Conservation (phyloP, 2,113 vertebrate genomes). For the Tricholaema leucomelas region DNA sequence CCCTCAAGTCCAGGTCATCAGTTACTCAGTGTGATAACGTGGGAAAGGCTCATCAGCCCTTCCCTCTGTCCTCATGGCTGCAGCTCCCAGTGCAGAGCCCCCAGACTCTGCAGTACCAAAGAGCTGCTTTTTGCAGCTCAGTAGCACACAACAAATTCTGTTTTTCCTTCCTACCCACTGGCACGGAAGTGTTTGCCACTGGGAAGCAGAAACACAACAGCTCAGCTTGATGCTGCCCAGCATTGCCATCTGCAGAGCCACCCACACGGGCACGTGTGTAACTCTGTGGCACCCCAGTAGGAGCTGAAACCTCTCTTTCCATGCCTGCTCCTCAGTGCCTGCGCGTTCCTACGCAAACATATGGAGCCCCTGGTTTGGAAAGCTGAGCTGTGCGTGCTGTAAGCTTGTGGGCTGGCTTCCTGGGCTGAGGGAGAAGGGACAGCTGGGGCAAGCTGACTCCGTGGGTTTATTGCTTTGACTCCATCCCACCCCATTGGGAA, state of each 20-base stretch:
- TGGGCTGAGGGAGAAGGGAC: neutral
- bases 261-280: accelerated
- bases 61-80: too few relatives aligned
- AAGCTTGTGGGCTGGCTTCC: neutral
- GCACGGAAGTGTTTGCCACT: accelerated
- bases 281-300: neutral
- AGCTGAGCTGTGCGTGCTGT: neutral
- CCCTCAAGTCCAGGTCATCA: accelerated
- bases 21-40: accelerated
- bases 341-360: neutral
- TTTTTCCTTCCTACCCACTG: neutral
- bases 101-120: neutral
- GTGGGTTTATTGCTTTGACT: neutral
- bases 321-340: neutral
- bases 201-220: neutral
- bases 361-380: neutral
- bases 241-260: neutral
- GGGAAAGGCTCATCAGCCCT: neutral
- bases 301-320: neutral
- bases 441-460: neutral
- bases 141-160: neutral
- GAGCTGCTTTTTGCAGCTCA: neutral
- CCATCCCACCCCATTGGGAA: neutral
- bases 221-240: neutral
- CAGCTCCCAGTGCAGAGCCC: neutral